These are phyloP conservation scores for Mallotus villosus DNA, from an alignment of 2,797 vertebrate genomes.

Conservation along the genomic window DNA sequence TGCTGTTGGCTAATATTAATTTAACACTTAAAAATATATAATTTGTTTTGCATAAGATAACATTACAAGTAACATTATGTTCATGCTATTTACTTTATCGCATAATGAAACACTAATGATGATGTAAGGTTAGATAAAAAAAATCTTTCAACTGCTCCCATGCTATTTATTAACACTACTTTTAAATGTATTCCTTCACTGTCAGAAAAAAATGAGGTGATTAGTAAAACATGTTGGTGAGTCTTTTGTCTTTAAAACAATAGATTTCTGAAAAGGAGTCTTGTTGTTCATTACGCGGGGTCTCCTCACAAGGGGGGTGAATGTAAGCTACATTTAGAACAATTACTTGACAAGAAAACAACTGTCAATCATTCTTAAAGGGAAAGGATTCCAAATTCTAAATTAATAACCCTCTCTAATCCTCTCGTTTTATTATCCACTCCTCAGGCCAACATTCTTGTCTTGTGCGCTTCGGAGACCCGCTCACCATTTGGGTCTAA, in stretches of 20 bases:
- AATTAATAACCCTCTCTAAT: slow-evolving; percentile 72
- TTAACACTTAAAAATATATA: too few relatives aligned
- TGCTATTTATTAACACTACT: slow-evolving; percentile 14
- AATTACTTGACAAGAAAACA: slow-evolving; percentile 83
- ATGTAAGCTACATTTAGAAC: slow-evolving; percentile 81
- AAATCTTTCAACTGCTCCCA: not conserved
- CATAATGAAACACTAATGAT: not conserved
- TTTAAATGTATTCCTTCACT: slow-evolving; percentile 23
- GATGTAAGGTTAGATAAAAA: not conserved
- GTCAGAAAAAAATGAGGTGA: slow-evolving; percentile 37
- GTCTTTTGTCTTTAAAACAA: slow-evolving; percentile 69
- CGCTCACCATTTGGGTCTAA: slow-evolving; percentile 25
- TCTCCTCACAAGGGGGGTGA: slow-evolving; percentile 64
- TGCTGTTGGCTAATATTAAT: too few relatives aligned
- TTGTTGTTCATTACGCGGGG: slow-evolving; percentile 64
- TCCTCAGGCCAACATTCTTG: slow-evolving; percentile 60
- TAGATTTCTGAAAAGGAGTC: slow-evolving; percentile 68
- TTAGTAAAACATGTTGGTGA: slow-evolving; percentile 55
- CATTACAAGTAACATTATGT: too few relatives aligned
- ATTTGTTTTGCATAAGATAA: too few relatives aligned
- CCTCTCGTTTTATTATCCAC: slow-evolving; percentile 79
- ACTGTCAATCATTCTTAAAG: slow-evolving; percentile 91
- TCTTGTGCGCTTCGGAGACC: slow-evolving; percentile 45
- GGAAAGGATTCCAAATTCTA: slow-evolving; percentile 89
- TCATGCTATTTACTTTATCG: too few relatives aligned